Conservation (phyloP, 1,140 invertebrate genomes). For the Caenorhabditis tropicalis region DNA sequence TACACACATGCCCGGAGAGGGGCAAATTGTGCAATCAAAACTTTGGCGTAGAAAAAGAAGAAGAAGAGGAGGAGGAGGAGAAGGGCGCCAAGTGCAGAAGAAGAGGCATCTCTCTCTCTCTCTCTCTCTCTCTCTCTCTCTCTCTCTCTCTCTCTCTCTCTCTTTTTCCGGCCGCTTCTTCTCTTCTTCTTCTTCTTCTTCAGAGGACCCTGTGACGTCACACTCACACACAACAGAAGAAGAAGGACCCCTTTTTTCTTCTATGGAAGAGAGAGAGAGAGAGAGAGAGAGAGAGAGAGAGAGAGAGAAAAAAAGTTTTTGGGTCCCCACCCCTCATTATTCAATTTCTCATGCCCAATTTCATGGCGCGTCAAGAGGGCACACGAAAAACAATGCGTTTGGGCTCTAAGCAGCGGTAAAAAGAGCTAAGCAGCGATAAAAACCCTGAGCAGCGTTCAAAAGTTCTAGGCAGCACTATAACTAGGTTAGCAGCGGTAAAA, state of each 20-base stretch:
- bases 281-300: background rate
- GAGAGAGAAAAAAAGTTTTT: background rate
- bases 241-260: background rate
- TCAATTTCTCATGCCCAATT: slow-evolving; percentile 11
- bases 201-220: slow-evolving; percentile 6
- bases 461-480: no score
- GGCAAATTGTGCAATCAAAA: slow-evolving; percentile 43
- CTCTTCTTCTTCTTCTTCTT: background rate
- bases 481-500: no score
- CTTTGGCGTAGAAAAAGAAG: background rate
- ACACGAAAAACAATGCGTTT: background rate
- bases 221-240: background rate
- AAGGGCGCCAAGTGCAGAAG: no score
- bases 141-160: background rate
- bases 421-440: no score
- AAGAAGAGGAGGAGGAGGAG: no score
- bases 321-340: background rate
- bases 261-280: background rate
- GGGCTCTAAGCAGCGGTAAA: background rate
- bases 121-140: background rate
- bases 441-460: no score
- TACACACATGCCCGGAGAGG: background rate
- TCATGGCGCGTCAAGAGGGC: background rate
- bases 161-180: slow-evolving; percentile 8
- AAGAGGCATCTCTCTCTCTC: background rate